Percentiles rank a stretch among this genome's conserved stretches.
Conservation (phyloP, 2,888 invertebrate species). For the Parochlus steinenii region DNA sequence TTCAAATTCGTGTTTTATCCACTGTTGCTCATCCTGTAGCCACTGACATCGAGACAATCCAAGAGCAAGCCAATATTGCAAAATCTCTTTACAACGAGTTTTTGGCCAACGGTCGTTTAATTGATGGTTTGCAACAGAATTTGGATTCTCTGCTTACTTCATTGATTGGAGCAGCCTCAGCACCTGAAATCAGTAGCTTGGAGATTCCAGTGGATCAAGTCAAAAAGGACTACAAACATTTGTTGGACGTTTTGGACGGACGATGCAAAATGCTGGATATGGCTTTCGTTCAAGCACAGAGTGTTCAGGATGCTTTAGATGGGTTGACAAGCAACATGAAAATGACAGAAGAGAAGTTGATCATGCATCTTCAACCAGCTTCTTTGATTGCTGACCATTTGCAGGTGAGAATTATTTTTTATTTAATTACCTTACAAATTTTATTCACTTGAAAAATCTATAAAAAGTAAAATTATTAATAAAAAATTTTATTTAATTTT, state of each 20-base stretch:
- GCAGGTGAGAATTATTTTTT: no score
- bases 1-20: constrained; percentile 52
- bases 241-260: constrained; percentile 56
- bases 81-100: constrained; percentile 77
- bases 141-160: constrained; percentile 44
- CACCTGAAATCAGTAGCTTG: constrained; percentile 59
- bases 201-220: constrained; percentile 67
- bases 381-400: constrained; percentile 75
- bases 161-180: constrained; percentile 64
- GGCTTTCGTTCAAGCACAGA: constrained; percentile 83
- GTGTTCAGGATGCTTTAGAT: constrained; percentile 83
- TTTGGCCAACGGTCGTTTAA: constrained; percentile 65
- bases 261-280: constrained; percentile 74
- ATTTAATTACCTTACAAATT: no score
- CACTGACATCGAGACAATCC: constrained; percentile 73
- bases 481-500: no score
- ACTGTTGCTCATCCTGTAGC: constrained; percentile 67
- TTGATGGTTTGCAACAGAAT: constrained; percentile 62
- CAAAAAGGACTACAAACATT: constrained; percentile 58
- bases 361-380: constrained; percentile 63
- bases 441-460: no score
- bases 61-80: constrained; percentile 70
- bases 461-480: no score
- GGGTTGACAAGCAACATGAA: constrained; percentile 74
- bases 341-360: constrained; percentile 67